Evolutionary conservation across 2,888 invertebrate genomes (phyloP).

Genomic region (Pediacus dermestoides): DNA sequence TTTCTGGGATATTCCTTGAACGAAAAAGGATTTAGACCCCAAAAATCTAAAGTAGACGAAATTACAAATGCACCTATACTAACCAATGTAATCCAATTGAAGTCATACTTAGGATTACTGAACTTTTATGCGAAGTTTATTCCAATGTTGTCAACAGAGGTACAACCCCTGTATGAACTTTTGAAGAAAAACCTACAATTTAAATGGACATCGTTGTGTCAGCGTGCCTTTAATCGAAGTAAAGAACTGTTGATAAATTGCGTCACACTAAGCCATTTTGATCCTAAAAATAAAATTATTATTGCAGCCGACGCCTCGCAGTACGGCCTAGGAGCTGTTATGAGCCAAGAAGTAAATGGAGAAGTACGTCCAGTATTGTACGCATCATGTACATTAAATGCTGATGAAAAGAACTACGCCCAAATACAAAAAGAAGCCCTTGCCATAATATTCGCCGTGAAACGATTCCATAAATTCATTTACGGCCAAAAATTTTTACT

Average conservation of each 20-base stretch:
- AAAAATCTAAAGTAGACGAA: slow-evolving; percentile 8
- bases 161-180: slow-evolving; percentile 15
- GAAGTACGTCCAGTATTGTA: slow-evolving; percentile 34
- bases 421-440: slow-evolving; percentile 36
- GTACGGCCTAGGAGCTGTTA: too few relatives aligned
- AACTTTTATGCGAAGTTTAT: slow-evolving; percentile 1
- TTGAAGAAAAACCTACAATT: slow-evolving; percentile 12
- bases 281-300: too few relatives aligned
- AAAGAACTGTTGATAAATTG: slow-evolving; percentile 23
- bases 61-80: not conserved
- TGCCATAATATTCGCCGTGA: slow-evolving; percentile 35
- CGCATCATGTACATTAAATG: slow-evolving; percentile 30
- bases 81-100: not conserved
- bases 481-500: slow-evolving; percentile 36
- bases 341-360: too few relatives aligned
- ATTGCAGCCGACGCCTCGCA: too few relatives aligned
- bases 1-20: slow-evolving; percentile 7
- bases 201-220: slow-evolving; percentile 21
- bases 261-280: slow-evolving; percentile 22
- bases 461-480: slow-evolving; percentile 38
- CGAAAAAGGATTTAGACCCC: slow-evolving; percentile 3
- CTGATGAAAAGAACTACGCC: slow-evolving; percentile 35
- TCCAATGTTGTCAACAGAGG: slow-evolving; percentile 1
- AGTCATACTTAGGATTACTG: slow-evolving; percentile 1
- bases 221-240: slow-evolving; percentile 22